Evolutionary conservation across 2,888 invertebrate genomes (phyloP), one percentile per base, ranked within the genome.

Genomic region (Chesias legatella): DNA sequence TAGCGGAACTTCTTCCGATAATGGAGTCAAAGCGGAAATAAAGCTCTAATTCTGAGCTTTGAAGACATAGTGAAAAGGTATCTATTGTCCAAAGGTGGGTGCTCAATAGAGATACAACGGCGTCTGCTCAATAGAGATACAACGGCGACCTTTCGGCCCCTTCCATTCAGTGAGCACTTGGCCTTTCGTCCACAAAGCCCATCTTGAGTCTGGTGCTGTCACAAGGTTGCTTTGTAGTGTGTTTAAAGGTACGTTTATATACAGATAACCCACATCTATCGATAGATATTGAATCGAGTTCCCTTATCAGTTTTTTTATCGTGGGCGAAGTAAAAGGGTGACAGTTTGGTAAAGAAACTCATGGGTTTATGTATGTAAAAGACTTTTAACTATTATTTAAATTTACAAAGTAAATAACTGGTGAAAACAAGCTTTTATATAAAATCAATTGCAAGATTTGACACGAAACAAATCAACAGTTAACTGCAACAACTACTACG

Each of bases 131-230:
- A 72, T 67, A 68, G 62, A 73, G 70, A 77, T 68, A 76, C 77
- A 78, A 73, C 60, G 56, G 53, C 68, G 75, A 79, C 80, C 82
- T 79, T 81, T 76, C 55, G 56, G 64, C 58, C 63, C 67, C 62
- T 56, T 58, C 67, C 69, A 72, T 75, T 73, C 74, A 70, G 51
- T 63, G 69, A 74, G 64, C 76, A 73, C 70, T 68, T 72, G 76
- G 68, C 79, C 79, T 80, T 79, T 79, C 60, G 58, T 59, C 54
- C 54, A 80, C 78, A 80, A 80, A 57, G 56, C 43, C 50, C 58
- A 63, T 70, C 72, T 72, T 56, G 60, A 61, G 64, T 54, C 61
- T 60, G 53, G 45, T 44, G 50, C 56, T 61, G 61, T 62, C 67
- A 56, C 60, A 63, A 59, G 55, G 57, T 56, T 56, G 55, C 60